Conservation (phyloP, 2,797 vertebrate genomes). For the Ceyx erithaca region DNA sequence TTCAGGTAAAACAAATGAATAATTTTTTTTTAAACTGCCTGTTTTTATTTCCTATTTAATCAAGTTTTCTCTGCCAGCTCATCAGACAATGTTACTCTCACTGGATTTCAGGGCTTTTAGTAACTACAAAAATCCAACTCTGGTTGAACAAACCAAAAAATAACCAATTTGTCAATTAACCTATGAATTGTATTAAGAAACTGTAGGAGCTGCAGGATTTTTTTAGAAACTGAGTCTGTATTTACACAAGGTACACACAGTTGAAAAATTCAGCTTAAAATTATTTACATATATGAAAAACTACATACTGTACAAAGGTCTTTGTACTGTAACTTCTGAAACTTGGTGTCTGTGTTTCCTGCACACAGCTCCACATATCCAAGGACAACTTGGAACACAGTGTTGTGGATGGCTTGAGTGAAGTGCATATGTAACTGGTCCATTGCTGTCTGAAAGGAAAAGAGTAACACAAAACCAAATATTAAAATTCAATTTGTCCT, state of each 20-base stretch:
- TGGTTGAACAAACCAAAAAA: neutral
- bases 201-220: neutral
- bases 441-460: conserved; percentile 91
- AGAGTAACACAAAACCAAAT: neutral
- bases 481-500: neutral
- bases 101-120: neutral
- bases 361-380: conserved; percentile 98
- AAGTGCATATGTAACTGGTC: conserved; percentile 99
- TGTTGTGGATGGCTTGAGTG: conserved; percentile 99
- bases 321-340: conserved; percentile 98
- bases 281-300: neutral
- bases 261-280: neutral
- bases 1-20: neutral
- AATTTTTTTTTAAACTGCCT: neutral
- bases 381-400: conserved; percentile 97
- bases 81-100: neutral
- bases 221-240: neutral
- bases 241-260: neutral
- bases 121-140: neutral
- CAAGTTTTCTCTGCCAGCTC: neutral
- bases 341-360: conserved; percentile 96
- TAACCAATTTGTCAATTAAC: neutral
- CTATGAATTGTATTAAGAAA: neutral
- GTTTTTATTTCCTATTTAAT: neutral
- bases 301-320: conserved; percentile 93